These are phyloP conservation scores for Geotrypetes seraphini DNA, from an alignment of 2,797 vertebrate species.

Conservation along the genomic window DNA sequence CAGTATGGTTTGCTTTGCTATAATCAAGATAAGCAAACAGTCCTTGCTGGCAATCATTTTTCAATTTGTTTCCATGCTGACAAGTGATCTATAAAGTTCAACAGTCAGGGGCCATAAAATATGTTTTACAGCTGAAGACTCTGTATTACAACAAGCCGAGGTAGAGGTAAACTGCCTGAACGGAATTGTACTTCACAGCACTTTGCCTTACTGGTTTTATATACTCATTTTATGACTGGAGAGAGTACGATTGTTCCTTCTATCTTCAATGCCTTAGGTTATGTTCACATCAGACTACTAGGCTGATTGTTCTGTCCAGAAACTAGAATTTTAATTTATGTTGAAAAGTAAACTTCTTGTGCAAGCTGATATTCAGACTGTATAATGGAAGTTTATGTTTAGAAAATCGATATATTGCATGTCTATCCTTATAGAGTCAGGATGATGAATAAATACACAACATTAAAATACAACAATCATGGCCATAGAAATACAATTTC, in stretches of 20 bases:
- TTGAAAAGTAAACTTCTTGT: no score
- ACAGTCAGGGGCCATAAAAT: constrained; percentile 1
- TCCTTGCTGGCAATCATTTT: constrained; percentile 8
- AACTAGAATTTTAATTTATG: no score
- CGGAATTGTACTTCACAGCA: no score
- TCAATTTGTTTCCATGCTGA: constrained; percentile 4
- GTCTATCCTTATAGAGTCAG: no score
- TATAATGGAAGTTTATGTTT: no score
- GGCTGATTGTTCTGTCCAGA: neutral
- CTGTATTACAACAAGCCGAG: constrained; percentile 6
- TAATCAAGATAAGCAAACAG: neutral
- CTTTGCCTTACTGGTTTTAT: constrained; percentile 3
- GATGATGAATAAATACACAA: no score
- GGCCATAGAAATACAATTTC: no score
- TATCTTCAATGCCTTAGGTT: neutral
- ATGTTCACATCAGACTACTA: neutral
- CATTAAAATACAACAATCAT: no score
- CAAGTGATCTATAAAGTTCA: neutral
- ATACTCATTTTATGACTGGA: constrained; percentile 6
- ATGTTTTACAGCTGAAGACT: constrained; percentile 2
- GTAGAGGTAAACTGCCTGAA: constrained; percentile 9
- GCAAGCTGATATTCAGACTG: no score
- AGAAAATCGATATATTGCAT: no score
- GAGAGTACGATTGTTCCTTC: neutral
- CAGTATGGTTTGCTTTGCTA: constrained; percentile 1